Percentiles rank a stretch among this genome's conserved stretches.
Evolutionary conservation across 2,113 vertebrate species (phyloP).

Genomic region (Helogale parvula): DNA sequence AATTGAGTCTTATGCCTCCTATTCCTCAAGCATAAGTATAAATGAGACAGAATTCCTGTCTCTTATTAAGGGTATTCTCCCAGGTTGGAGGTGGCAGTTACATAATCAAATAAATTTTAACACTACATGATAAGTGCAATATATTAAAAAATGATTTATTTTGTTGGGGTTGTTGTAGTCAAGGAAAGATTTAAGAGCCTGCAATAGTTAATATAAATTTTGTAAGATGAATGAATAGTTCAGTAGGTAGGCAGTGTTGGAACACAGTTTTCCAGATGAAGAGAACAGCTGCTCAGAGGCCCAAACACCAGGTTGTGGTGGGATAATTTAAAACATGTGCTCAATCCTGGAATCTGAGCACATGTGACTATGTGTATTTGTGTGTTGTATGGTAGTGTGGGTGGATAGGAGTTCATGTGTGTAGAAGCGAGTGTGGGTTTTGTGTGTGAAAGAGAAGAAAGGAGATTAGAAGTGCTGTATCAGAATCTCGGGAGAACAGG

Average conservation of each 20-base stretch:
- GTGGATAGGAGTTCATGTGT: background rate
- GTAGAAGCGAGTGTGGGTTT: background rate
- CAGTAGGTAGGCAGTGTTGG: background rate
- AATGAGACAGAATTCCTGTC: background rate
- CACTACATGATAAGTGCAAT: background rate
- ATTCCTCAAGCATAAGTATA: background rate
- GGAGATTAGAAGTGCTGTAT: background rate
- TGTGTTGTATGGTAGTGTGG: background rate
- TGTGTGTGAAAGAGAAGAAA: background rate
- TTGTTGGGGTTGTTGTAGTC: background rate
- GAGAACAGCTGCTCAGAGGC: background rate
- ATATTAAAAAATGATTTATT: background rate
- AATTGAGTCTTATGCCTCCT: background rate
- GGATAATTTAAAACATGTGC: background rate
- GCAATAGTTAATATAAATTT: background rate
- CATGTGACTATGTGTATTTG: background rate
- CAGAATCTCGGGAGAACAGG: background rate
- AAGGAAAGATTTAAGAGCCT: background rate
- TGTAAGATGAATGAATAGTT: background rate
- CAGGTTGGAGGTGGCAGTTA: background rate
- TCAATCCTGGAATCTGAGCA: background rate
- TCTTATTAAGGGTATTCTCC: background rate
- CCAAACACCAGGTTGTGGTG: background rate
- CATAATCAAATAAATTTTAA: background rate
- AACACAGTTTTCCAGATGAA: background rate